phyloP scores from a whole-genome alignment of 2,888 invertebrate species.

The Tinea semifulvella region DNA sequence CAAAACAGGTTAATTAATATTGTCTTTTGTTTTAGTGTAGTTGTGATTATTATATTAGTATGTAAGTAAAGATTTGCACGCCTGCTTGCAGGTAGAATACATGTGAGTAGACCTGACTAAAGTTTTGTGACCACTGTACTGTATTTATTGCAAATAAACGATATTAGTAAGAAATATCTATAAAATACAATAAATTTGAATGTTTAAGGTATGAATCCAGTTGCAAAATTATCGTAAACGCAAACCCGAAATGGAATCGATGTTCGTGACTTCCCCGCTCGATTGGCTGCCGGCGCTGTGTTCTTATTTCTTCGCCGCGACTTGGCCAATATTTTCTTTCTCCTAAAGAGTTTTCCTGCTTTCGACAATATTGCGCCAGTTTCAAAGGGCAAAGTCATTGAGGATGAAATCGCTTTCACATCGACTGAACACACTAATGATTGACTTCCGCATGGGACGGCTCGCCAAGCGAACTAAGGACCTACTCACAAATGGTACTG shows the following conservation, averaged over 20 bases:
- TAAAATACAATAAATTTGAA: too few species aligned
- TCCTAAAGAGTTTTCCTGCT: constrained; percentile 58
- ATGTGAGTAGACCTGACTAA: too few species aligned
- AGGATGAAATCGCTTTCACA: constrained; percentile 62
- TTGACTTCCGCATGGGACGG: constrained; percentile 54
- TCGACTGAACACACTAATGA: constrained; percentile 66
- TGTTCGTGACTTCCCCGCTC: constrained; percentile 41
- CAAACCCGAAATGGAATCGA: constrained; percentile 36
- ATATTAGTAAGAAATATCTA: too few species aligned
- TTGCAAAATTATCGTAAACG: constrained; percentile 42
- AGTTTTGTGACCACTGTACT: too few species aligned
- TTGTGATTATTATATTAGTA: too few species aligned
- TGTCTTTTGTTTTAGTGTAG: too few species aligned
- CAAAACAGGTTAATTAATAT: too few species aligned
- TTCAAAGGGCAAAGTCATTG: constrained; percentile 52
- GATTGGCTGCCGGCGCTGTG: constrained; percentile 54
- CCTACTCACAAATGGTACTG: too few species aligned
- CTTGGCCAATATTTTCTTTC: constrained; percentile 46
- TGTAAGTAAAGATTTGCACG: too few species aligned
- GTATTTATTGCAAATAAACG: too few species aligned
- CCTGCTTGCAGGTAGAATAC: too few species aligned
- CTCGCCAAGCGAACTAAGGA: constrained; percentile 19
- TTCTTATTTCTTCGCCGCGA: constrained; percentile 52
- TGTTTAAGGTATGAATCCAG: too few species aligned
- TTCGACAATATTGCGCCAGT: constrained; percentile 62